Evolutionary conservation across 2,888 invertebrate genomes (phyloP), one percentile per base, ranked within the genome.

Genomic region (Pilophorus perplexus): DNA sequence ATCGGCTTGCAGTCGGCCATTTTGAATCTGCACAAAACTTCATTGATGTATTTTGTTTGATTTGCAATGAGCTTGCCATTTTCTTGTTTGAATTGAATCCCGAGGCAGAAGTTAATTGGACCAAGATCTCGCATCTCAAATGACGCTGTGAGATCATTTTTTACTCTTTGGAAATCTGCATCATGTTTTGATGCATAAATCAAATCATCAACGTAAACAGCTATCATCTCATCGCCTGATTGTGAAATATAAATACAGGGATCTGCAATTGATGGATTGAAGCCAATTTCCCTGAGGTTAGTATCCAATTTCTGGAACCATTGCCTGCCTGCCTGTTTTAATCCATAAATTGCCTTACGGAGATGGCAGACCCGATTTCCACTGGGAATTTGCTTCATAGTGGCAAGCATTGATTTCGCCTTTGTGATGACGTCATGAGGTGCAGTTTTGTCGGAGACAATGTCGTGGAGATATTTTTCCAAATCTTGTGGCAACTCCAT

Each of bases 271-370:
- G 59, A 59, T 16, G 59, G 25, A 3, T 22, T 23, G 44, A 59
- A 59, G 14, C 27, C 44, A 22, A 44, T 42, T 40, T 59, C 44
- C 16, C 23, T 40, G 6, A 59, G 27, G 18, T 18, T 23, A 6
- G 5, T 38, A 22, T 64, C 52, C 12, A 64, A 33, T 60, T 70
- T 71, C n/a, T 60, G 68, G 48, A 69, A 70, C 59, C 59, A 59
- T 42, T 59, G 59, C 20, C 59, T 22, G 22, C 59, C 59, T 12
- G 59, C 59, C 27, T 59, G 59, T 59, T 42, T 38, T 16, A 59
- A 25, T 18, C 59, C 59, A 42, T 59, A 59, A 18, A 44, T 66
- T 6, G 68, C 59, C 37, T 71, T 72, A 37, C 69, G 52, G 16
- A 72, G 66, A 18, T 54, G 22, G 42, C 71, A 71, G 14, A 59